These are phyloP conservation scores for Proterorhinus semilunaris DNA, from an alignment of 2,113 vertebrate genomes.

Conservation along the genomic window DNA sequence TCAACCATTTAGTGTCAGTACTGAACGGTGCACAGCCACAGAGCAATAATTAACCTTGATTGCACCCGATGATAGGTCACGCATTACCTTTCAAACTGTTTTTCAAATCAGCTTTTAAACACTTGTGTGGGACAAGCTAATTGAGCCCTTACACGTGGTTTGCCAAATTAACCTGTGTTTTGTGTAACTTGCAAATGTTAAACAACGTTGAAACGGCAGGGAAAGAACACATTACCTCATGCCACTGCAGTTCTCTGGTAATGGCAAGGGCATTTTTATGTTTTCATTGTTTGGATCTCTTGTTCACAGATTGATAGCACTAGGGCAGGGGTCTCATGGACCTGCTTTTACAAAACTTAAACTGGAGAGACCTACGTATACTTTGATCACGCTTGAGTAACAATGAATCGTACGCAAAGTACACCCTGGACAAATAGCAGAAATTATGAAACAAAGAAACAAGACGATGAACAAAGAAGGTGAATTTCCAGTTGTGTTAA, in stretches of 20 bases:
- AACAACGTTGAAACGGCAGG: too few relatives aligned
- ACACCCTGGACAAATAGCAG: too few relatives aligned
- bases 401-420: too few relatives aligned
- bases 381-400: not conserved
- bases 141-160: too few relatives aligned
- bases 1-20: conserved; percentile 13
- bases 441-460: too few relatives aligned
- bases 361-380: not conserved
- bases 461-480: too few relatives aligned
- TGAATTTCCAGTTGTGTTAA: too few relatives aligned
- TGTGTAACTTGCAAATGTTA: not conserved
- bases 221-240: too few relatives aligned
- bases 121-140: not conserved
- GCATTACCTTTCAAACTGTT: conserved; percentile 4
- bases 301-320: not conserved
- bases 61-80: conserved; percentile 14
- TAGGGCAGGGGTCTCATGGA: too few relatives aligned
- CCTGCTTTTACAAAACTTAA: too few relatives aligned
- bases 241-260: too few relatives aligned
- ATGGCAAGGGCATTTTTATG: too few relatives aligned
- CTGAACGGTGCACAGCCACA: conserved; percentile 11
- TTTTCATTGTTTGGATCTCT: not conserved
- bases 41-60: conserved; percentile 13
- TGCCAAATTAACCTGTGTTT: not conserved
- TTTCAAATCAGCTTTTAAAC: conserved; percentile 4